Conservation (phyloP, 35 echinoderm and acorn worm species). For the Ophioderma brevispina region DNA sequence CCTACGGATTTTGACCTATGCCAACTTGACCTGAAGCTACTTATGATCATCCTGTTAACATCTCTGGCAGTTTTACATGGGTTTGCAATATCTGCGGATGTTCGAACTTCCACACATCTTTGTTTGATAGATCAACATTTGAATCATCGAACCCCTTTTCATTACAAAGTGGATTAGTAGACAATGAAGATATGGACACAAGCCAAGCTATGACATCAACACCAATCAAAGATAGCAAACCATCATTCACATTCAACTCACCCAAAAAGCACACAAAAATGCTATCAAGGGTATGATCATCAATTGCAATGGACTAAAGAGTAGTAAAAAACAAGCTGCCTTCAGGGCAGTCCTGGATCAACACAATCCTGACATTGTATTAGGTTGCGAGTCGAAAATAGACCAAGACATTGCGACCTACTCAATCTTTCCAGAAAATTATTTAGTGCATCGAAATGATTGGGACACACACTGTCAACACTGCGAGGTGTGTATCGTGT, state of each 20-base stretch:
- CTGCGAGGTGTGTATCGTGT: too few relatives aligned
- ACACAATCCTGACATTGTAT: background rate
- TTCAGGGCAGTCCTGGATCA: background rate
- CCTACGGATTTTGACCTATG: too few relatives aligned
- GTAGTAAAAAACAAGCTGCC: background rate
- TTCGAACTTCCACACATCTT: background rate
- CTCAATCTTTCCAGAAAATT: background rate
- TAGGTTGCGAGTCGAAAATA: slow-evolving; percentile 16
- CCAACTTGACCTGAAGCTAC: background rate
- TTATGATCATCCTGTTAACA: background rate
- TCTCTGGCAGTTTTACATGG: slow-evolving; percentile 25
- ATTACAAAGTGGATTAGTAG: background rate
- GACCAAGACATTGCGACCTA: background rate
- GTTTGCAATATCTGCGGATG: slow-evolving; percentile 32
- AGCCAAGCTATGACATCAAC: background rate
- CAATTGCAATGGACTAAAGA: slow-evolving; percentile 54
- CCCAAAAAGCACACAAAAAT: background rate
- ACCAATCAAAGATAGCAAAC: background rate
- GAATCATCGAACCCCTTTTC: slow-evolving; percentile 10
- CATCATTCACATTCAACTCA: background rate
- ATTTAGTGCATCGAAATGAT: background rate
- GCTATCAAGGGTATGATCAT: slow-evolving; percentile 19
- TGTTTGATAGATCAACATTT: background rate
- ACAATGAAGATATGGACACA: background rate
- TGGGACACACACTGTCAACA: background rate